Conservation (phyloP, 1,140 invertebrate genomes). For the Penaeus japonicus region DNA sequence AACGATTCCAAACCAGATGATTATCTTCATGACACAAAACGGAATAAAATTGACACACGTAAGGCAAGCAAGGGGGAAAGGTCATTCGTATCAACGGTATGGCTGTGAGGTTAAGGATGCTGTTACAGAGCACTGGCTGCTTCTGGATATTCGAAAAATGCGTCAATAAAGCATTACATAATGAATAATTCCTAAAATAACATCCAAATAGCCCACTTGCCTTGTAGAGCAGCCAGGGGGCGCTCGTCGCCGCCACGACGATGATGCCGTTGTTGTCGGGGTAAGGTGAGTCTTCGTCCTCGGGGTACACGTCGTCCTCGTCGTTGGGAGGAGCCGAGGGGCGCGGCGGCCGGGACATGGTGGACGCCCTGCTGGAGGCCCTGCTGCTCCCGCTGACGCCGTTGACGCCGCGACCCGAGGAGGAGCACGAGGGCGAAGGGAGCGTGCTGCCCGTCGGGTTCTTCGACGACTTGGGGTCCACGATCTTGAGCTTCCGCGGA, state of each 20-base stretch:
- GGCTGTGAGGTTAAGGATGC: too few species aligned
- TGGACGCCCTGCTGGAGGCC: conserved; percentile 27
- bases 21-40: too few species aligned
- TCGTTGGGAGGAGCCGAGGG: conserved; percentile 29
- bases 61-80: too few species aligned
- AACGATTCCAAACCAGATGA: too few species aligned
- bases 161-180: too few species aligned
- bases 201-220: background rate
- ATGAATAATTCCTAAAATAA: too few species aligned
- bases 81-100: too few species aligned
- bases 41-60: too few species aligned
- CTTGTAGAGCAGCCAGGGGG: conserved; percentile 58
- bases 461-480: conserved; percentile 47
- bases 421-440: background rate
- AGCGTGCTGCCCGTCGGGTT: conserved; percentile 37
- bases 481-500: conserved; percentile 56
- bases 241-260: conserved; percentile 57
- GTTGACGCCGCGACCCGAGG: background rate
- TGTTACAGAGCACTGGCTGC: too few species aligned
- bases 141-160: too few species aligned
- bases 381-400: conserved; percentile 27
- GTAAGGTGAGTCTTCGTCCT: conserved; percentile 43
- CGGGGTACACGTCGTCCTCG: conserved; percentile 37
- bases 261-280: conserved; percentile 59
- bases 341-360: conserved; percentile 14